Conservation (phyloP, 2,888 invertebrate species). For the Artemia sinica region DNA sequence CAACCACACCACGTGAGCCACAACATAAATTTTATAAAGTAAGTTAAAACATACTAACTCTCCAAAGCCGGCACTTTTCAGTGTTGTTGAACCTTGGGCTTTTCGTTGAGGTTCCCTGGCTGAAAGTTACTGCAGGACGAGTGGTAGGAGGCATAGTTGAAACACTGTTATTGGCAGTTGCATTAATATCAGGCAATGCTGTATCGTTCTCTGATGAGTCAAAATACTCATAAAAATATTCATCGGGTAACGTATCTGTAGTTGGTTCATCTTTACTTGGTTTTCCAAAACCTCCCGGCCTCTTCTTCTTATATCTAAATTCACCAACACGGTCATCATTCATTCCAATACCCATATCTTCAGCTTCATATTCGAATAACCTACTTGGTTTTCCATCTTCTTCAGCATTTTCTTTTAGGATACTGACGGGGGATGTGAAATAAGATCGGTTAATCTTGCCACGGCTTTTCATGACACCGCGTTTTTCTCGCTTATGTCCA, state of each 20-base stretch:
- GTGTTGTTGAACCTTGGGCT: conserved; percentile 5
- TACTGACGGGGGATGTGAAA: background rate
- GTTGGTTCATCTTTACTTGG: background rate
- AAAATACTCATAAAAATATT: background rate
- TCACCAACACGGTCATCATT: background rate
- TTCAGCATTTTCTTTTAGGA: background rate
- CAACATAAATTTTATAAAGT: too few species aligned
- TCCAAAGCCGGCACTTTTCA: background rate
- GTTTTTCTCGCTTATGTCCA: conserved; percentile 3
- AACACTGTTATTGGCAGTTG: background rate
- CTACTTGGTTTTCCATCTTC: too few species aligned
- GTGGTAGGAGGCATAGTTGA: background rate
- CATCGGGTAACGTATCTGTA: background rate
- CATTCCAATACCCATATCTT: background rate
- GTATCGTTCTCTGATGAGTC: conserved; percentile 1
- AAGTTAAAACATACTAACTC: background rate
- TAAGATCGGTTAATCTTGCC: background rate
- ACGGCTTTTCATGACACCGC: background rate
- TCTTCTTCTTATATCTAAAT: conserved; percentile 2
- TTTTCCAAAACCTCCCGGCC: background rate
- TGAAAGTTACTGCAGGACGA: background rate
- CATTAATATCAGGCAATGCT: background rate
- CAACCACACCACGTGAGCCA: too few species aligned
- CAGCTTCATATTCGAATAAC: background rate
- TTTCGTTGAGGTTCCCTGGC: background rate